Evolutionary conservation across 1,140 invertebrate genomes (phyloP), one percentile per base, ranked within the genome.

Genomic region (Drosophila grimshawi): DNA sequence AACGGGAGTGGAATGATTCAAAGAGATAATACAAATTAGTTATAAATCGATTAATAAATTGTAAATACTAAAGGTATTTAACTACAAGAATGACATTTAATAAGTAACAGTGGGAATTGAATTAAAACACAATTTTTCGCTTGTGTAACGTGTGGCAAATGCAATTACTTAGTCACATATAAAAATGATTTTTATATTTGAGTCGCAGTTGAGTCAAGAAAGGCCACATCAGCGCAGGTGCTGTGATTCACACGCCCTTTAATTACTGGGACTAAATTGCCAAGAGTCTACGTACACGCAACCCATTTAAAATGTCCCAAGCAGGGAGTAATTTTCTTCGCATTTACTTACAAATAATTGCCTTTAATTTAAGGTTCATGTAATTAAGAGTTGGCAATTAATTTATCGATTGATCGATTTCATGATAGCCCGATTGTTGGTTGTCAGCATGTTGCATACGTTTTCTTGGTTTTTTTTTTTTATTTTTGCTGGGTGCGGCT

Each of bases 211-310:
- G 51, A 48, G 39, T 65, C 41, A 57, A 69, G 62, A 73, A 76
- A 86, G 61, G 83, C 80, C 85, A 89, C 83, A 83, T 83, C 80
- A 83, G 77, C 80, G 81, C 85, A 88, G 85, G 83, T 88, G 85
- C 75, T 68, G 78, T 56, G 45, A 69, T 83, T 88, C 83, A 71
- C 85, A 88, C 68, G 80, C 68, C 62, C 59, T 66, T 62, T 83
- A 86, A 86, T 86, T 88, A 83, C 48, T 61, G 37, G 32, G 39
- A 51, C 52, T 55, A 30, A 68, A 37, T 35, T 29, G 11, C 10
- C 7, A 6, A 7, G 46, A 55, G 39, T 53, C 35, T 27, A 33
- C 19, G 3, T 39, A 45, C 49, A 61, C 30, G 19, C 45, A 37
- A 11, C 63, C 49, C 8, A 37, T n/a, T 46, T 56, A 80, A 83